Conservation (phyloP, 64 coral and sea anemone species). For the Montipora efflorescens region DNA sequence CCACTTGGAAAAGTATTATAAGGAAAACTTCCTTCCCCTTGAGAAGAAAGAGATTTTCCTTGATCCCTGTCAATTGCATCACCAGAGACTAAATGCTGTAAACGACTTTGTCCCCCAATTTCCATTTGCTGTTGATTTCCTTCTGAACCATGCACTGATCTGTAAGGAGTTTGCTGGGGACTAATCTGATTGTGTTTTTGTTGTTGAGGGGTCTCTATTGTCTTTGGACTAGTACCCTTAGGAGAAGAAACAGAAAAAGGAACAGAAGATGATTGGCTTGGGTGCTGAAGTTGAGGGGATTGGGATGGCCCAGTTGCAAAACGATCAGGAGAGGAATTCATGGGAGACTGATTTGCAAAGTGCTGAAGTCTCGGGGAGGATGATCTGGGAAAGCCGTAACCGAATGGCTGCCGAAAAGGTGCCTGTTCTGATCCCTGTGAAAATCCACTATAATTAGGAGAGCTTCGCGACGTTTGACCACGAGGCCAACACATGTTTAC, state of each 20-base stretch:
- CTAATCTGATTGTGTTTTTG: conserved; percentile 85
- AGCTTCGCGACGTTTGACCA: conserved; percentile 70
- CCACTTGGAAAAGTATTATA: conserved; percentile 75
- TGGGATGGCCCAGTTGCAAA: conserved; percentile 65
- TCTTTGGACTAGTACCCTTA: conserved; percentile 78
- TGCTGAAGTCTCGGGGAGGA: conserved; percentile 93
- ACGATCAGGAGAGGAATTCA: conserved; percentile 75
- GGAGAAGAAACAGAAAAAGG: conserved; percentile 75
- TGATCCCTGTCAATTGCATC: conserved; percentile 56
- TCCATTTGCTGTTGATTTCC: conserved; percentile 80
- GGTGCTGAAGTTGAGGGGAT: conserved; percentile 68
- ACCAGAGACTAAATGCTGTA: conserved; percentile 34
- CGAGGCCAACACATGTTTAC: conserved; percentile 84
- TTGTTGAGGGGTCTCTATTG: conserved; percentile 52
- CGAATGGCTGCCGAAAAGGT: conserved; percentile 81
- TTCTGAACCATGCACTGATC: conserved; percentile 37
- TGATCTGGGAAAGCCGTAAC: conserved; percentile 81
- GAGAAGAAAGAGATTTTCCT: conserved; percentile 58
- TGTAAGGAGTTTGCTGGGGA: conserved; percentile 60
- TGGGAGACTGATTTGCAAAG: conserved; percentile 73
- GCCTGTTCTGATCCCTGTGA: conserved; percentile 56
- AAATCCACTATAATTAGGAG: conserved; percentile 51
- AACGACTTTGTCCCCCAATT: conserved; percentile 51
- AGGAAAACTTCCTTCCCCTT: conserved; percentile 58
- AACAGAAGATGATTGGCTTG: conserved; percentile 59